Percentiles rank a stretch among this genome's conserved stretches.
Conservation (phyloP, 2,888 invertebrate species). For the Pseudococcus jackbeardsleyi region DNA sequence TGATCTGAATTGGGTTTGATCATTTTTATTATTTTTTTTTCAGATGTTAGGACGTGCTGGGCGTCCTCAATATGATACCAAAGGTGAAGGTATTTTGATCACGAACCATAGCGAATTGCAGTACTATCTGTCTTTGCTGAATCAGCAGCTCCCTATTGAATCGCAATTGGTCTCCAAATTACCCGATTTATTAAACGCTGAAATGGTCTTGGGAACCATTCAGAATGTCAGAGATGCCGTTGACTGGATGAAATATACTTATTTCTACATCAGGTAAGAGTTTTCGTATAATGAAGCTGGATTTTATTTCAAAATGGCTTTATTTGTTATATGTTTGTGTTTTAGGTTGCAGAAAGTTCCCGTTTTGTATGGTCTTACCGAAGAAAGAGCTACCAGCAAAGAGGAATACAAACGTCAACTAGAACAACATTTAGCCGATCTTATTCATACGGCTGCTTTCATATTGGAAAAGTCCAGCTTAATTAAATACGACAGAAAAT, state of each 20-base stretch:
- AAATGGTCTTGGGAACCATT: constrained; percentile 95
- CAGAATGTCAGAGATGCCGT: constrained; percentile 91
- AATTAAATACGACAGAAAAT: constrained; percentile 94
- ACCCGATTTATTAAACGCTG: constrained; percentile 98
- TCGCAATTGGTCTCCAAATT: constrained; percentile 93
- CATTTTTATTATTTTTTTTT: constrained; percentile 39
- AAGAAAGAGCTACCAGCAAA: constrained; percentile 82
- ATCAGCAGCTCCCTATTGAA: constrained; percentile 98
- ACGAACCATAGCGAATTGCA: constrained; percentile 99
- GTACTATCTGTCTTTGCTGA: constrained; percentile 96
- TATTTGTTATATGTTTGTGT: background rate
- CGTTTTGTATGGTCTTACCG: constrained; percentile 87
- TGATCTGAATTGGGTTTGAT: background rate
- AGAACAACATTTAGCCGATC: constrained; percentile 92
- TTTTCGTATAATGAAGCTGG: background rate
- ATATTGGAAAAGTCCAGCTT: constrained; percentile 94
- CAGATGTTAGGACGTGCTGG: constrained; percentile 97
- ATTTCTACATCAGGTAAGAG: constrained; percentile 83
- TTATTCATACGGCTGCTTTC: constrained; percentile 94
- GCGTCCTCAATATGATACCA: constrained; percentile 97
- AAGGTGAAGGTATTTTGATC: constrained; percentile 96
- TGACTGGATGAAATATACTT: constrained; percentile 96
- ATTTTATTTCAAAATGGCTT: no score
- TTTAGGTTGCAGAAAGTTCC: constrained; percentile 90
- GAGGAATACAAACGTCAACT: constrained; percentile 76